Evolutionary conservation across 2,888 invertebrate species (phyloP), one percentile per base, ranked within the genome.

Genomic region (Anorthoa munda): DNA sequence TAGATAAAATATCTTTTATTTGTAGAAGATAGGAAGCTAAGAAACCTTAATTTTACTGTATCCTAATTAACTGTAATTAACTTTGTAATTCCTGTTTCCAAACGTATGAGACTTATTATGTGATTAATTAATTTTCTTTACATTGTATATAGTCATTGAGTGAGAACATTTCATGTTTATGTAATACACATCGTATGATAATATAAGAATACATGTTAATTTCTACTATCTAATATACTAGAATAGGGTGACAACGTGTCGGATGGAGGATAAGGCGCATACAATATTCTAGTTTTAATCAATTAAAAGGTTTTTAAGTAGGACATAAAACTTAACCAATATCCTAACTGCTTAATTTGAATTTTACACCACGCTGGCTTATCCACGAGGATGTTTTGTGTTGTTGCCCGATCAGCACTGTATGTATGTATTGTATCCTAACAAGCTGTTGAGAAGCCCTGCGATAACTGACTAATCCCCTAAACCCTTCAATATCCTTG

Each of bases 391-490:
- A 64, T 58, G 59, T 66, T 75, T 66, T 67, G 58, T 77, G 70
- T 68, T 55, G 53, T 59, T 60, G n/a, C n/a, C 51, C 60, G 51
- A 56, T 58, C 60, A 69, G 69, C 65, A 69, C 21, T 50, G 23
- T 70, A 56, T 75, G 63, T 75, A 71, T 60, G 21, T 68, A 72
- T 66, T 58, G 23, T 81, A 65, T 50, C 18, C 7, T 82, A 82
- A 77, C 68, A 55, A 51, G 73, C 81, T 71, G 53, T 60, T 67
- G 48, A 48, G 5, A 50, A 50, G 17, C n/a, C n/a, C 59, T 81
- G 59, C 74, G 39, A 80, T 61, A 83, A 81, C 46, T 55, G 26
- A 81, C 68, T 67, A 75, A 82, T 60, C 53, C 58, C 63, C 65
- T 4, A 51, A 71, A 66, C 12, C 55, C 66, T 50, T 68, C 64